Base-by-base conservation (phyloP, 2,113 vertebrate species). In the Anseranas semipalmata region DNA sequence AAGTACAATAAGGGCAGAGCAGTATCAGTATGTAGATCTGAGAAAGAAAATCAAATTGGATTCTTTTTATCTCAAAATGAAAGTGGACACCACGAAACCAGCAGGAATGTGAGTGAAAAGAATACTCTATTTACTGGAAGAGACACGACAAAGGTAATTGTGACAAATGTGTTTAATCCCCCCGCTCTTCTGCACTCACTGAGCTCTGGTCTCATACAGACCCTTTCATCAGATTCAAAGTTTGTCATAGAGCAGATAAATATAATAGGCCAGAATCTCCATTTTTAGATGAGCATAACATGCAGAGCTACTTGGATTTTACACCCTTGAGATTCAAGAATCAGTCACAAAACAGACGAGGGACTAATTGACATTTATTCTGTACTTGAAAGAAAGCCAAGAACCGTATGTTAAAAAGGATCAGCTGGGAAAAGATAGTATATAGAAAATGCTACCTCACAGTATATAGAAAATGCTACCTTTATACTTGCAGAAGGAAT, bases 11-110 rank as follows among this genome's bases (percentile, higher is more conserved):
- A 94, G 75, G 63, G 66, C 71, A 91, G n/a, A 91, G 62, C 56
- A 76, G 52, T 90, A 91, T 66, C 93, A 90, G 41, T 81, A 89
- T 48, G 37, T 65, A 88, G 89, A 94, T 79, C 72, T 82, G 87
- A 96, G 73, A 43, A 80, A 80, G 80, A 87, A 87, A 88, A 92
- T 92, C 78, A 86, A 41, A 87, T 91, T 4, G 21, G 35, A 90
- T 75, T 76, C 50, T 85, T 87, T 96, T 96, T n/a, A 91, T 89
- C 89, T 82, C 48, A 52, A 45, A 93, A 95, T 78, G 71, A 92
- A 95, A 92, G 67, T 50, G 52, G 77, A 58, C 73, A 72, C 32
- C 0, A 0, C 70, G 25, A 95, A 85, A 62, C 6, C 3, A 4
- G 32, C 73, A 78, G 45, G 58, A 95, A 85, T 1, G 1, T 12